phyloP scores from a whole-genome alignment of 2,888 invertebrate genomes.

The Argynnis bischoffii region DNA sequence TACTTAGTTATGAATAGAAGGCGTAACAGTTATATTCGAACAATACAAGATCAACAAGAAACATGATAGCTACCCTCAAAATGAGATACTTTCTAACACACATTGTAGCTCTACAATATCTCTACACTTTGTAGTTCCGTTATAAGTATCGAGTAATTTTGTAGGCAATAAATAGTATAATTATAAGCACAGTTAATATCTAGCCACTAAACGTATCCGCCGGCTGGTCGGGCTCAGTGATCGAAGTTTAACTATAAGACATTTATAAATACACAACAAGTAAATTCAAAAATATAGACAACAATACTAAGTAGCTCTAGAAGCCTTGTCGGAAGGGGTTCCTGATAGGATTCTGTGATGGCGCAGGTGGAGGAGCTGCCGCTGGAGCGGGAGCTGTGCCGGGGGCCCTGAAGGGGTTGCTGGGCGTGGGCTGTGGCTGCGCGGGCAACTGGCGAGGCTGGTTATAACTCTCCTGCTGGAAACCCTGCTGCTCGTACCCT shows the following conservation, averaged over 20 bases:
- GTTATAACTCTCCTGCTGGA: constrained; percentile 62
- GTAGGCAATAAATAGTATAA: constrained; percentile 29
- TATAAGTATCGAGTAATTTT: constrained; percentile 19
- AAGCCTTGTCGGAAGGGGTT: constrained; percentile 90
- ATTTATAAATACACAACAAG: constrained; percentile 81
- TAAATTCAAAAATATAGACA: constrained; percentile 75
- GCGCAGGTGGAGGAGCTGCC: constrained; percentile 51
- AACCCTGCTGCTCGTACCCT: constrained; percentile 63
- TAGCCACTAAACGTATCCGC: constrained; percentile 66
- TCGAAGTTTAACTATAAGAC: constrained; percentile 76
- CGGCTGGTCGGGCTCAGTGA: constrained; percentile 72
- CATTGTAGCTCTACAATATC: background rate
- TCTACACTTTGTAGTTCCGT: background rate
- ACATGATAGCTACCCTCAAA: constrained; percentile 36
- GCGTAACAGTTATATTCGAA: constrained; percentile 61
- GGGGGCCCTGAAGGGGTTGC: constrained; percentile 69
- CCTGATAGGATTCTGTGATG: constrained; percentile 64
- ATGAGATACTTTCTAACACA: constrained; percentile 23
- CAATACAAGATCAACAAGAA: constrained; percentile 64
- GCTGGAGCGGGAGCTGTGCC: constrained; percentile 61
- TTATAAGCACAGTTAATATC: constrained; percentile 61
- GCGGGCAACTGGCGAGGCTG: constrained; percentile 75
- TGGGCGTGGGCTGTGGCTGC: constrained; percentile 73
- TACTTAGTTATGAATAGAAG: constrained; percentile 48
- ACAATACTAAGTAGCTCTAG: constrained; percentile 77